phyloP scores from a whole-genome alignment of 1,140 invertebrate genomes.

The Leptinotarsa lineolata region DNA sequence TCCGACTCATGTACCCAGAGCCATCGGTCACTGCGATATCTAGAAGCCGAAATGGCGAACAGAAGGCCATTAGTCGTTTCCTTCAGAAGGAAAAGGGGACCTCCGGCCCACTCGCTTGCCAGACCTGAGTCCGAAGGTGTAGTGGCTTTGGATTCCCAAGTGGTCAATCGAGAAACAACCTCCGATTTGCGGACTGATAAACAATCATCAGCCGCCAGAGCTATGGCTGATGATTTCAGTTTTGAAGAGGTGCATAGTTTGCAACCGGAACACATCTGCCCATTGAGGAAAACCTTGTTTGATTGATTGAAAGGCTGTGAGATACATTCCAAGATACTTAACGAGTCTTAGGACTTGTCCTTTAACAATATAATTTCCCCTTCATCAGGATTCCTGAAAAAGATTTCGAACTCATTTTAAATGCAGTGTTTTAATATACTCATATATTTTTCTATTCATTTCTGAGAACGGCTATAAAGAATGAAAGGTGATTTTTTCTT shows the following conservation, averaged over 20 bases:
- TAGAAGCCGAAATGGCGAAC: not conserved
- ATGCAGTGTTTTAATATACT: no score
- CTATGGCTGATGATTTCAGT: not conserved
- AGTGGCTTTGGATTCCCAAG: not conserved
- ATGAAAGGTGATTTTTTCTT: no score
- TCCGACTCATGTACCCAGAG: not conserved
- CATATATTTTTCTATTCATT: no score
- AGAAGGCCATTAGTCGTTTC: not conserved
- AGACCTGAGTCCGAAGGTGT: not conserved
- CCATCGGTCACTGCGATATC: not conserved
- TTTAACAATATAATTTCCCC: no score
- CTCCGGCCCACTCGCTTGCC: not conserved
- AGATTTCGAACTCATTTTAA: no score
- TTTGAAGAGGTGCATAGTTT: slow-evolving; percentile 1
- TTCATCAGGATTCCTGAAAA: no score
- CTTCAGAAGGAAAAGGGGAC: slow-evolving; percentile 15
- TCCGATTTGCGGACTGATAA: not conserved
- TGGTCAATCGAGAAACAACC: not conserved
- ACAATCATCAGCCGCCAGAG: not conserved
- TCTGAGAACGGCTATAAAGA: no score
- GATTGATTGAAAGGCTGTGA: not conserved
- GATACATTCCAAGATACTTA: no score
- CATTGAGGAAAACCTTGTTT: not conserved
- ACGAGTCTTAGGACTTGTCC: no score
- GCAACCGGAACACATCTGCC: slow-evolving; percentile 8